These are phyloP conservation scores for Dicrurus megarhynchus DNA, from an alignment of 2,113 vertebrate genomes.

Conservation along the genomic window DNA sequence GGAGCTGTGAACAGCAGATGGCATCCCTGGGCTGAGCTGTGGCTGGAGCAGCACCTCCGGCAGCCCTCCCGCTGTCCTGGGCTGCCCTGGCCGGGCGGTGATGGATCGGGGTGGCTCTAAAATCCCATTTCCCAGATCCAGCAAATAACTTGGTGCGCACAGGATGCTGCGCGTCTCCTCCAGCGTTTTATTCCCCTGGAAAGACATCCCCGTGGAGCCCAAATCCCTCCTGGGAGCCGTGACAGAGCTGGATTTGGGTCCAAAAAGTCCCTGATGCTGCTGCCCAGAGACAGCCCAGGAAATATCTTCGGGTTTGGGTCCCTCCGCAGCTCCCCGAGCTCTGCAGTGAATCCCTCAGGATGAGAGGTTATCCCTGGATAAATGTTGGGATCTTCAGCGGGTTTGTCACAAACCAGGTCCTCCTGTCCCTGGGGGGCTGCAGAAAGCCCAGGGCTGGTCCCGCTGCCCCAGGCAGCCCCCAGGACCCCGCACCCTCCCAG, in stretches of 20 bases:
- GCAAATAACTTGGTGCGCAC: neutral
- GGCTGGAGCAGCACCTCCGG: neutral
- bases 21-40: slow-evolving; percentile 14
- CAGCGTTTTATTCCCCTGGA: rapidly evolving
- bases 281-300: rapidly evolving
- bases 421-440: neutral
- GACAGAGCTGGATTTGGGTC: neutral
- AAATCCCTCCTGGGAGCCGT: neutral
- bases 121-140: neutral
- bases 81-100: rapidly evolving
- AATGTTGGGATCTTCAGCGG: rapidly evolving
- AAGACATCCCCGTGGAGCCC: neutral
- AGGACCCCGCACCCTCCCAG: neutral
- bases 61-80: neutral
- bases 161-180: neutral
- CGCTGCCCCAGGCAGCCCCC: neutral
- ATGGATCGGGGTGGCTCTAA: rapidly evolving
- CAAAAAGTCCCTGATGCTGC: neutral
- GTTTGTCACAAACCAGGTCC: neutral
- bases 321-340: neutral
- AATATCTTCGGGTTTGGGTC: neutral
- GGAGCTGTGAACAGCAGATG: slow-evolving; percentile 11
- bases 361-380: neutral
- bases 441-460: rapidly evolving
- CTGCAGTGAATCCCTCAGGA: neutral